Percentiles rank a stretch among this genome's conserved stretches.
Conservation (phyloP, 1,140 invertebrate species). For the Lepidostoma basale region DNA sequence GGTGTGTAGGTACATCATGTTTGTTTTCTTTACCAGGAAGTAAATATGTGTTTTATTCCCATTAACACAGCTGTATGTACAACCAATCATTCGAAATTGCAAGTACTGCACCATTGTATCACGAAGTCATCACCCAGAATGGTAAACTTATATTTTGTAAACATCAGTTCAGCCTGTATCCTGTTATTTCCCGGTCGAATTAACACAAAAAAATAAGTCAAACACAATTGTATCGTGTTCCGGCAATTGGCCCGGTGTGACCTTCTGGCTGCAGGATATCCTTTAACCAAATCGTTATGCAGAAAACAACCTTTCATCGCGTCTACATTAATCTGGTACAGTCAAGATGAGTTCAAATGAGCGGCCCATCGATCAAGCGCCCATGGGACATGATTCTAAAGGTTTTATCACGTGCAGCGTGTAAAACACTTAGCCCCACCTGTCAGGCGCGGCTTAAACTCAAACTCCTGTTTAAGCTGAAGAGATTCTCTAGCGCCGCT, state of each 20-base stretch:
- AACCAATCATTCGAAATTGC: too few species aligned
- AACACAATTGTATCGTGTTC: background rate
- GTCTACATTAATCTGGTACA: background rate
- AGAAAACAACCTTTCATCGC: background rate
- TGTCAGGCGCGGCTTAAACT: too few species aligned
- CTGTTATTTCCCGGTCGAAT: background rate
- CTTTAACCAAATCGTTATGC: background rate
- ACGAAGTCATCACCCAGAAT: too few species aligned
- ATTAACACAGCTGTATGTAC: too few species aligned
- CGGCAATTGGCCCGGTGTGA: background rate
- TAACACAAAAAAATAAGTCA: background rate
- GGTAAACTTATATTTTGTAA: too few species aligned
- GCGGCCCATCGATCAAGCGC: background rate
- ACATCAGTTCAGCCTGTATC: too few species aligned
- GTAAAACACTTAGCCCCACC: background rate
- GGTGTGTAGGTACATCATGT: too few species aligned
- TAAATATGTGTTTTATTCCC: too few species aligned
- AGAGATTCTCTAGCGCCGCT: too few species aligned
- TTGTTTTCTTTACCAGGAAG: too few species aligned
- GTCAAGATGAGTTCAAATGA: background rate
- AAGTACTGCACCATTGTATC: too few species aligned
- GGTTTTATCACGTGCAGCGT: constrained; percentile 1
- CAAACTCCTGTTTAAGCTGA: too few species aligned
- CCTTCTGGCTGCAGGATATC: background rate
- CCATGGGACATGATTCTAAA: constrained; percentile 13